phyloP scores from a whole-genome alignment of 2,888 invertebrate species.

The Kuschelorhynchus macadamiae region DNA sequence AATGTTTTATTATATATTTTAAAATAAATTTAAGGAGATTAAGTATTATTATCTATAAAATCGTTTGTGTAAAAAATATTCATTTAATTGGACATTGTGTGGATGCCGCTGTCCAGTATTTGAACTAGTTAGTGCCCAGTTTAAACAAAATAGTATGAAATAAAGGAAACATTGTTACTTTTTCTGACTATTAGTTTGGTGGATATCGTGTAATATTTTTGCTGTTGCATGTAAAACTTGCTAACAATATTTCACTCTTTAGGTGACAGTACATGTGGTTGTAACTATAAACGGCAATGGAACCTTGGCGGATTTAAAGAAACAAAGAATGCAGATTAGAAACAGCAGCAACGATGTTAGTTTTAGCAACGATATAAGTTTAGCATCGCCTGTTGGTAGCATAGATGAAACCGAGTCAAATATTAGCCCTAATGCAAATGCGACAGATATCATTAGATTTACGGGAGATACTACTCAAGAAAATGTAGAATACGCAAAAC shows the following conservation, averaged over 20 bases:
- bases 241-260: conserved; percentile 11
- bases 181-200: too few species aligned
- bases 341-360: conserved; percentile 73
- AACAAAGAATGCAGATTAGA: conserved; percentile 88
- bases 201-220: too few species aligned
- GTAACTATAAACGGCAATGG: conserved; percentile 84
- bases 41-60: too few species aligned
- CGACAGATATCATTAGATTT: conserved; percentile 74
- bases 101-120: too few species aligned
- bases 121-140: too few species aligned
- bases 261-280: conserved; percentile 72
- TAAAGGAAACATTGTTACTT: too few species aligned
- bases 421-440: conserved; percentile 63
- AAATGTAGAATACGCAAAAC: conserved; percentile 80
- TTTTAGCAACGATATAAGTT: conserved; percentile 67
- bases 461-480: conserved; percentile 82
- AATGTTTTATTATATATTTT: too few species aligned
- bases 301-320: conserved; percentile 93
- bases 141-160: too few species aligned
- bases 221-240: too few species aligned
- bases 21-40: too few species aligned
- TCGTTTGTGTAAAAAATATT: too few species aligned
- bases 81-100: too few species aligned
- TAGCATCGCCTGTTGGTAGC: conserved; percentile 66
- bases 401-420: conserved; percentile 69